phyloP scores from a whole-genome alignment of 1,140 invertebrate species.

The Globodera ellingtonae region DNA sequence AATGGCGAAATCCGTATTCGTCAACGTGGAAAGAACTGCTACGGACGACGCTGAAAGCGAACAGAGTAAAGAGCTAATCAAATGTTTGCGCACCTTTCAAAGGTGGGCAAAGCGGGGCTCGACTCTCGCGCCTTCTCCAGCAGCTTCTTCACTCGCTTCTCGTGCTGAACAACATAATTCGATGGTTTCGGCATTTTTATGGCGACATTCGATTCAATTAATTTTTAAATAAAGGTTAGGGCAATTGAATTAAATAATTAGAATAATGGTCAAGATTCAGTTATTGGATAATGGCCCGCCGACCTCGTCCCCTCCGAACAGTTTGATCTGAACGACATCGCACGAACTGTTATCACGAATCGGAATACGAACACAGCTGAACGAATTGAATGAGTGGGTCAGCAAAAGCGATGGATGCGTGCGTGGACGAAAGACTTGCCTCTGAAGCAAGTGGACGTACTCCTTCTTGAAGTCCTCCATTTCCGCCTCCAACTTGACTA shows the following conservation, averaged over 20 bases:
- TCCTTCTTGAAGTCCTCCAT: slow-evolving; percentile 69
- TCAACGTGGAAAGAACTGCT: slow-evolving; percentile 68
- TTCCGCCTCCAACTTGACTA: slow-evolving; percentile 64
- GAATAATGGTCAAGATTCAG: background rate
- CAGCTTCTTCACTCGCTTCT: slow-evolving; percentile 67
- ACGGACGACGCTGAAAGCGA: slow-evolving; percentile 61
- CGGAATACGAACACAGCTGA: slow-evolving; percentile 67
- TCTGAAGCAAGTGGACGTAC: slow-evolving; percentile 70
- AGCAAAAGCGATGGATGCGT: background rate
- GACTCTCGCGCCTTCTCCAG: slow-evolving; percentile 68
- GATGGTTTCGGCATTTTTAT: too few relatives aligned
- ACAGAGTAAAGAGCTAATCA: background rate
- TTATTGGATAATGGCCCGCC: slow-evolving; percentile 27
- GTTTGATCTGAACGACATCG: slow-evolving; percentile 67
- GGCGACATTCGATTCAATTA: background rate
- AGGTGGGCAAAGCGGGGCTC: slow-evolving; percentile 69
- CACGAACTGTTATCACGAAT: slow-evolving; percentile 66
- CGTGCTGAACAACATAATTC: slow-evolving; percentile 66
- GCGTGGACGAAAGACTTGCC: background rate
- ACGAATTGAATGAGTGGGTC: background rate
- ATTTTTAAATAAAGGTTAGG: too few relatives aligned
- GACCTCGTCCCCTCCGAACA: slow-evolving; percentile 69
- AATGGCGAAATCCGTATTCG: slow-evolving; percentile 69
- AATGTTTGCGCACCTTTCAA: slow-evolving; percentile 67
- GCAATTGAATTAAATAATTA: too few relatives aligned